phyloP scores from a whole-genome alignment of 2,797 vertebrate species.

The Remorina albescens region DNA sequence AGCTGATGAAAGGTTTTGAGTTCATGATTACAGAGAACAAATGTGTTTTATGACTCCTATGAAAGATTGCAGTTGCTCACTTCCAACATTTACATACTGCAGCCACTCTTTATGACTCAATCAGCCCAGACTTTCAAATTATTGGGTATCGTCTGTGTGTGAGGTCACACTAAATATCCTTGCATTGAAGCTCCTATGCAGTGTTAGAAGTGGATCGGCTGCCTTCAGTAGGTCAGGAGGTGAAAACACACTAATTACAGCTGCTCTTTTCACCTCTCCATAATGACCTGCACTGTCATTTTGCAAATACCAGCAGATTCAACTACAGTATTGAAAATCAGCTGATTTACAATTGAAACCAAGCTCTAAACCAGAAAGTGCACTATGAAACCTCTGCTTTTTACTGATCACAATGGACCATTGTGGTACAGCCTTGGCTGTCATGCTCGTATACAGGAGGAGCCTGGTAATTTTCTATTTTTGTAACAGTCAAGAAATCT shows the following conservation, averaged over 20 bases:
- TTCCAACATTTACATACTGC: not conserved
- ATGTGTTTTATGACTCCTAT: slow-evolving; percentile 8
- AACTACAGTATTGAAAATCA: not conserved
- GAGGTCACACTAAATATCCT: not conserved
- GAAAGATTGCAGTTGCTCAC: not conserved
- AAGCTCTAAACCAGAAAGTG: not conserved
- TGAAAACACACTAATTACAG: slow-evolving; percentile 42
- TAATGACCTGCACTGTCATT: not conserved
- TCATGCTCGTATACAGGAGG: not conserved
- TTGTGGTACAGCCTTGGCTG: not conserved
- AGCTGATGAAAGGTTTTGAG: not conserved
- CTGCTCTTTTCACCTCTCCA: slow-evolving; percentile 10
- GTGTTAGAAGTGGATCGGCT: slow-evolving; percentile 22
- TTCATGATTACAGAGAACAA: not conserved
- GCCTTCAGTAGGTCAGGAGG: slow-evolving; percentile 40
- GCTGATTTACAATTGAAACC: not conserved
- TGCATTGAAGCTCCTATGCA: slow-evolving; percentile 6
- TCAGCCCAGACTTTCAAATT: not conserved
- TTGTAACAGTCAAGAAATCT: not conserved
- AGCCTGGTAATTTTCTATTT: not conserved
- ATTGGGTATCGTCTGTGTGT: slow-evolving; percentile 1
- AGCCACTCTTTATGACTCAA: not conserved
- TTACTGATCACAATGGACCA: not conserved
- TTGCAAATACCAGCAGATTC: slow-evolving; percentile 4
- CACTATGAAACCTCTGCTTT: not conserved